Conservation (phyloP, 2,888 invertebrate species). For the Zygaena filipendulae region DNA sequence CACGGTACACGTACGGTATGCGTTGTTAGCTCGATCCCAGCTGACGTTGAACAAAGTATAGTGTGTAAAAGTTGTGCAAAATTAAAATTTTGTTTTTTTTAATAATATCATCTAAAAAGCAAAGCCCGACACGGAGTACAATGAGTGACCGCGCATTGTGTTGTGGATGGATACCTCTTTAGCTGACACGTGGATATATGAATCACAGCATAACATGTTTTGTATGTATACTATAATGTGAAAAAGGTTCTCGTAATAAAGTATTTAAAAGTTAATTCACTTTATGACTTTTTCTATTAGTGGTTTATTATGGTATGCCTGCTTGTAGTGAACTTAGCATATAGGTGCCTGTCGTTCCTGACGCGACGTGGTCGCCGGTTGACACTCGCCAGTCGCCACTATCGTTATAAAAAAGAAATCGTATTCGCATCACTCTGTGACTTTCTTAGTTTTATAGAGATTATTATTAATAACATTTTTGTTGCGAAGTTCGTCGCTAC, state of each 20-base stretch:
- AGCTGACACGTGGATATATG: constrained; percentile 62
- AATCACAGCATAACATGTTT: constrained; percentile 66
- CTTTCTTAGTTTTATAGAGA: constrained; percentile 7
- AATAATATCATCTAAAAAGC: no score
- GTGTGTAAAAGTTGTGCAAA: constrained; percentile 61
- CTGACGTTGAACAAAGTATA: constrained; percentile 61
- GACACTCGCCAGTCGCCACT: neutral
- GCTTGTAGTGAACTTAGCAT: no score
- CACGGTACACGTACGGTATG: constrained; percentile 31
- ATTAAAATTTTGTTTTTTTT: constrained; percentile 58
- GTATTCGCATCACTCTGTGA: constrained; percentile 52
- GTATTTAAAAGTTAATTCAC: constrained; percentile 67
- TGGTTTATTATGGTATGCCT: constrained; percentile 29
- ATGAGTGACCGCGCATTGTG: constrained; percentile 56
- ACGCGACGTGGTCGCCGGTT: constrained; percentile 2
- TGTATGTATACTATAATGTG: constrained; percentile 66
- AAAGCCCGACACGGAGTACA: no score
- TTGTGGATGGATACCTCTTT: constrained; percentile 59
- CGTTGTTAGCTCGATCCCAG: constrained; percentile 51
- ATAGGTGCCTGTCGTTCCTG: no score
- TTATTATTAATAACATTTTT: constrained; percentile 2
- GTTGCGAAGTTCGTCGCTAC: constrained; percentile 17
- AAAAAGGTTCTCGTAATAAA: constrained; percentile 69
- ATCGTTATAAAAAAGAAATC: constrained; percentile 9
- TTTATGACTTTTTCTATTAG: constrained; percentile 48